Evolutionary conservation across 2,888 invertebrate species (phyloP).

Genomic region (Bhutanitis thaidina): DNA sequence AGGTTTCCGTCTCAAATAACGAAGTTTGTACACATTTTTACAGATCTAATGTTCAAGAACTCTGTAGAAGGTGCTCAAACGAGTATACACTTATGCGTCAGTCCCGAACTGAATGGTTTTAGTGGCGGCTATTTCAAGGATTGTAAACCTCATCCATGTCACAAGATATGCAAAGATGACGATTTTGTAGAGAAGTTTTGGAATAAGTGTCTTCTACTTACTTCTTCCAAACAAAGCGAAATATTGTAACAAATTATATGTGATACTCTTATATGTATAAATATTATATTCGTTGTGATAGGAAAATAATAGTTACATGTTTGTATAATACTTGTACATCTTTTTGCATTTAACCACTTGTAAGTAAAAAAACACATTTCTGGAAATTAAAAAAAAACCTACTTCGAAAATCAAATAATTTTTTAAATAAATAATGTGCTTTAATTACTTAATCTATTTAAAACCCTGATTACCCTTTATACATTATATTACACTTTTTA

Average conservation of each 20-base stretch:
- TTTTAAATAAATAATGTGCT: too few relatives aligned
- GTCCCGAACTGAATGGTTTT: slow-evolving; percentile 83
- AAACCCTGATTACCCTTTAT: too few relatives aligned
- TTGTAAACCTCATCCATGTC: slow-evolving; percentile 80
- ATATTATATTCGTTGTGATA: too few relatives aligned
- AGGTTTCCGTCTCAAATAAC: slow-evolving; percentile 64
- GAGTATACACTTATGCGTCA: slow-evolving; percentile 84
- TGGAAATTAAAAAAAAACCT: too few relatives aligned
- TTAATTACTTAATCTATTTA: too few relatives aligned
- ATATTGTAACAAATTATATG: neutral
- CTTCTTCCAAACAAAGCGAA: neutral
- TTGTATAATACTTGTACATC: too few relatives aligned
- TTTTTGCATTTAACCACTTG: too few relatives aligned
- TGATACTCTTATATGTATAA: too few relatives aligned
- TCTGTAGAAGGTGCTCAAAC: slow-evolving; percentile 90
- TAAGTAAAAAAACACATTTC: too few relatives aligned
- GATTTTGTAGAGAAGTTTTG: slow-evolving; percentile 87
- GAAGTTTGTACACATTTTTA: slow-evolving; percentile 73
- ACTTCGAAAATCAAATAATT: too few relatives aligned
- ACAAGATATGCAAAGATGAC: slow-evolving; percentile 77
- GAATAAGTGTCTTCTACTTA: slow-evolving; percentile 68
- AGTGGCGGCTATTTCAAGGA: slow-evolving; percentile 89
- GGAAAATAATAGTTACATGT: too few relatives aligned
- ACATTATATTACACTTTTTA: too few relatives aligned
- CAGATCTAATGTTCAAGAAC: slow-evolving; percentile 83